phyloP scores from a whole-genome alignment of 2,113 vertebrate genomes.

The Leiothrix lutea region DNA sequence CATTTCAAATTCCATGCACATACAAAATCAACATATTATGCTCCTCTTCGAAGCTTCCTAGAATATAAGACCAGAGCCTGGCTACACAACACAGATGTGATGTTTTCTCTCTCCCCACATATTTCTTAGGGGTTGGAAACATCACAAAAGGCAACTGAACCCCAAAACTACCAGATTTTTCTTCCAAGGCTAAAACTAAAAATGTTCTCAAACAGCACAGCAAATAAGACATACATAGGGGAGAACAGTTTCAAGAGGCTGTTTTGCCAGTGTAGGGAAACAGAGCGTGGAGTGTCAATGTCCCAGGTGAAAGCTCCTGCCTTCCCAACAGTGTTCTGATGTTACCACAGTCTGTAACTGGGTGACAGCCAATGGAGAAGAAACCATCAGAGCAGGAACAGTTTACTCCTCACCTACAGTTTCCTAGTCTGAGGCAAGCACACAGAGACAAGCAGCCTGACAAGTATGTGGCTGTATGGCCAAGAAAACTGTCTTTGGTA shows the following conservation, averaged over 20 bases:
- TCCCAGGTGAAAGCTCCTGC: background rate
- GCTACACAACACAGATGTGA: background rate
- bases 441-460: fast-evolving
- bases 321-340: background rate
- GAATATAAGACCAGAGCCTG: background rate
- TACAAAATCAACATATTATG: background rate
- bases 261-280: background rate
- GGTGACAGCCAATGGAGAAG: background rate
- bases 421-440: background rate
- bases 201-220: background rate
- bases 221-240: background rate
- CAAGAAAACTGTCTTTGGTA: background rate
- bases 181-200: background rate
- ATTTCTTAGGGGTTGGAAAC: background rate
- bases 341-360: background rate
- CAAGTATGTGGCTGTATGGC: fast-evolving
- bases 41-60: background rate
- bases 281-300: fast-evolving
- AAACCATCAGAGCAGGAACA: background rate
- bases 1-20: background rate
- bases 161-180: background rate
- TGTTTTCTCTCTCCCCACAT: background rate
- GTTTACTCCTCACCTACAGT: background rate
- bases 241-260: background rate
- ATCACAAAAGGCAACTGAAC: background rate